Percentiles rank a stretch among this genome's conserved stretches.
These are phyloP conservation scores for Euplagia quadripunctaria DNA, from an alignment of 2,888 invertebrate species.

Conservation along the genomic window DNA sequence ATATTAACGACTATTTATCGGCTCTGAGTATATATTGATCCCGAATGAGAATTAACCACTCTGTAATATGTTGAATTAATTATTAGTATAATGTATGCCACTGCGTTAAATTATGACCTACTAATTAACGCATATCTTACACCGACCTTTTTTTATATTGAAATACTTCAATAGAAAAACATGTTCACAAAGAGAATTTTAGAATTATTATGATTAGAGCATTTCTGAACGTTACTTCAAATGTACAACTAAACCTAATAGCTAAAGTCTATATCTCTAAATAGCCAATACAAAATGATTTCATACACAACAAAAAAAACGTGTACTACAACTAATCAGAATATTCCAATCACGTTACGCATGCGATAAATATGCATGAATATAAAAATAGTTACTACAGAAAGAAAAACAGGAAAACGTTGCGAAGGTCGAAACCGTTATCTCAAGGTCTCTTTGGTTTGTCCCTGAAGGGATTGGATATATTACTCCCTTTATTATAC, in stretches of 20 bases:
- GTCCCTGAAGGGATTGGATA: slow-evolving; percentile 34
- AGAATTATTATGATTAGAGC: too few species aligned
- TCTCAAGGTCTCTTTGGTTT: slow-evolving; percentile 38
- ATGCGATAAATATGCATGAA: slow-evolving; percentile 22
- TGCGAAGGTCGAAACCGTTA: slow-evolving; percentile 33
- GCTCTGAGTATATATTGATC: too few species aligned
- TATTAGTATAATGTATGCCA: too few species aligned
- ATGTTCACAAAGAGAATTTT: too few species aligned
- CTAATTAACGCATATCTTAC: too few species aligned
- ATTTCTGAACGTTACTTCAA: too few species aligned
- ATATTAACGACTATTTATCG: too few species aligned
- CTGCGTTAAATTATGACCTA: too few species aligned
- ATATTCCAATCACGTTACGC: not conserved
- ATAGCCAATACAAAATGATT: not conserved
- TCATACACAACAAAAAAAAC: not conserved
- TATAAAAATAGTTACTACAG: slow-evolving; percentile 19
- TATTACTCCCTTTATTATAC: slow-evolving; percentile 16
- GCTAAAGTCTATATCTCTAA: not conserved
- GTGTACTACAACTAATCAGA: not conserved
- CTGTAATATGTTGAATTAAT: too few species aligned
- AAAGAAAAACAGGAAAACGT: slow-evolving; percentile 38
- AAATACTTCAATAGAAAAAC: too few species aligned
- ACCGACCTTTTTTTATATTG: too few species aligned
- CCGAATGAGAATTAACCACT: too few species aligned
- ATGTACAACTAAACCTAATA: not conserved